Conservation (phyloP, 2,113 vertebrate genomes). For the Sphyrna mokarran region DNA sequence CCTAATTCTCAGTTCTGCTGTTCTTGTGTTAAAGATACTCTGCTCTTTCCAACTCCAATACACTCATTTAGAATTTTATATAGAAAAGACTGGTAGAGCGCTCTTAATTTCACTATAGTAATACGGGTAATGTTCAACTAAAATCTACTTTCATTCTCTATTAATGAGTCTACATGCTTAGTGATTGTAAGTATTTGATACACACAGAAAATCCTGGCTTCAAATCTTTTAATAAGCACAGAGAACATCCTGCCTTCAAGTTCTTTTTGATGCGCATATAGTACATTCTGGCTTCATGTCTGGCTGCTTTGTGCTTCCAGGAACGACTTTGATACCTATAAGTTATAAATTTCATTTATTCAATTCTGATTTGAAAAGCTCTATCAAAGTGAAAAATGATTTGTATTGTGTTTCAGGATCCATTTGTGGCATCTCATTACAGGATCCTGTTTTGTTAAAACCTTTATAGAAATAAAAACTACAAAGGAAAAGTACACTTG, state of each 20-base stretch:
- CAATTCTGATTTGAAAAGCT: background rate
- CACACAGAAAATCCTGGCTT: background rate
- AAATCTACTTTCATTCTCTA: slow-evolving; percentile 15
- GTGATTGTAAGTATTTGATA: background rate
- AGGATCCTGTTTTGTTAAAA: background rate
- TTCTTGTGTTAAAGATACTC: background rate
- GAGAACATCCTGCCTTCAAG: background rate
- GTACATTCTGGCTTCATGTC: background rate
- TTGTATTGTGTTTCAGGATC: background rate
- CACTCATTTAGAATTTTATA: background rate
- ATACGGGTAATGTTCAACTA: background rate
- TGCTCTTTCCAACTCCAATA: background rate
- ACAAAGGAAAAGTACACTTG: background rate
- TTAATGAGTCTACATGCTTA: background rate
- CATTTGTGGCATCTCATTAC: background rate
- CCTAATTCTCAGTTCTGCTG: background rate
- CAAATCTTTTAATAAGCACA: slow-evolving; percentile 20
- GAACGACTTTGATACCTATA: background rate
- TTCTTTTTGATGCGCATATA: background rate
- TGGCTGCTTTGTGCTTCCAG: background rate
- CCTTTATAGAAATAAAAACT: background rate
- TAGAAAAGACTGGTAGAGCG: background rate
- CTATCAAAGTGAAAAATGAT: background rate
- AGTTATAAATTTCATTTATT: slow-evolving; percentile 28
- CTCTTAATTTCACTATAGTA: background rate